Percentiles rank a stretch among this genome's conserved stretches.
Evolutionary conservation across 1,140 invertebrate genomes (phyloP).

Genomic region (Myzus persicae): DNA sequence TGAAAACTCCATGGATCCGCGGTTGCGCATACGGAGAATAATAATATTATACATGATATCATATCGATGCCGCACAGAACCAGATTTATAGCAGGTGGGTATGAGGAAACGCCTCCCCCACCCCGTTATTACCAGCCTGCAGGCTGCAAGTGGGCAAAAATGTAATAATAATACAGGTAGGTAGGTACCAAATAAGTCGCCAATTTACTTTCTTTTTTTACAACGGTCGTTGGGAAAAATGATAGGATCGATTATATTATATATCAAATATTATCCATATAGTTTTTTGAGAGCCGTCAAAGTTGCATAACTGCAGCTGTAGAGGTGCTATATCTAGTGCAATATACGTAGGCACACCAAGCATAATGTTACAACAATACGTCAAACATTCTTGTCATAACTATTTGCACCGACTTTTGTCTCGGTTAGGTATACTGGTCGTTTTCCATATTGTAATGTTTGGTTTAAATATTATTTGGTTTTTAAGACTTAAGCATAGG

Average conservation of each 20-base stretch:
- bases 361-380: neutral
- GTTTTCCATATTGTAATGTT: neutral
- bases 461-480: neutral
- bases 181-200: neutral
- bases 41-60: neutral
- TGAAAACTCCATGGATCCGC: neutral
- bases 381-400: neutral
- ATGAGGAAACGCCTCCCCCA: neutral
- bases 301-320: neutral
- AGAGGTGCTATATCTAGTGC: neutral
- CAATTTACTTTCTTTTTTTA: slow-evolving; percentile 19
- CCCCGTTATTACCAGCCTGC: neutral
- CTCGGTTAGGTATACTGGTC: neutral
- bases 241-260: neutral
- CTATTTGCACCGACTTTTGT: neutral
- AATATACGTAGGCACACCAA: too few species aligned
- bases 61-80: neutral
- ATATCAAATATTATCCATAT: neutral
- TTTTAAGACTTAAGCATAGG: neutral
- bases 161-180: neutral
- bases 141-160: neutral
- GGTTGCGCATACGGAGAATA: neutral
- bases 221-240: slow-evolving; percentile 7
- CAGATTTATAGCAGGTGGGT: neutral
- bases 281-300: neutral